Percentiles rank a stretch among this genome's conserved stretches.
phyloP scores from a whole-genome alignment of 2,888 invertebrate genomes.

The Acanthosepion lycidas region DNA sequence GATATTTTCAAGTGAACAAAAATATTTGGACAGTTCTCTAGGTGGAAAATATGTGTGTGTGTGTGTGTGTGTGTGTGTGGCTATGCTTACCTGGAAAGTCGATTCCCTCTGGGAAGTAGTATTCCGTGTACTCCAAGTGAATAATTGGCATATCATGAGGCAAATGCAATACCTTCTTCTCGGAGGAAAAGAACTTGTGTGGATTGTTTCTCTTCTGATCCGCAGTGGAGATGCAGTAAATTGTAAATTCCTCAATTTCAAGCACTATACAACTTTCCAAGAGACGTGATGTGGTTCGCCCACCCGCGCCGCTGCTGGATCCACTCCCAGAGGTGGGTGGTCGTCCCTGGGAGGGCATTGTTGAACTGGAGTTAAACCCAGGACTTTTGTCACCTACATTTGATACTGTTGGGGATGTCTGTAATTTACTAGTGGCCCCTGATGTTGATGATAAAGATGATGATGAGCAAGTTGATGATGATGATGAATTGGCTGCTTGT shows the following conservation, averaged over 20 bases:
- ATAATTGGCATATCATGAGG: constrained; percentile 92
- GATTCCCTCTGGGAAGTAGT: constrained; percentile 86
- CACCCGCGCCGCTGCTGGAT: constrained; percentile 45
- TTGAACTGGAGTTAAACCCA: constrained; percentile 47
- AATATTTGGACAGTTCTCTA: not conserved
- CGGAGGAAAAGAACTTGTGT: constrained; percentile 83
- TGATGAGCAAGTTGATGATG: not conserved
- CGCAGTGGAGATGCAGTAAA: constrained; percentile 86
- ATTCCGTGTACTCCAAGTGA: constrained; percentile 97
- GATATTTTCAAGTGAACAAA: not conserved
- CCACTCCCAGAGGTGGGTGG: constrained; percentile 52
- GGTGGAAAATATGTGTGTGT: not conserved
- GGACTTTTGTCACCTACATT: constrained; percentile 48
- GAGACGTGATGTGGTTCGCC: constrained; percentile 75
- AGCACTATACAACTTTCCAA: constrained; percentile 94
- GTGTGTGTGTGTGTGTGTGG: not conserved
- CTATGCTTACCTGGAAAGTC: constrained; percentile 71
- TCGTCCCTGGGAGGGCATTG: constrained; percentile 51
- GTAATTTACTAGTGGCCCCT: constrained; percentile 2
- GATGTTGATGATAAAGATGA: not conserved
- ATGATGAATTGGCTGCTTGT: not conserved
- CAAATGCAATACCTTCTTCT: constrained; percentile 83
- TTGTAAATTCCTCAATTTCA: constrained; percentile 91
- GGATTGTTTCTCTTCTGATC: constrained; percentile 78
- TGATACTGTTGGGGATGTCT: constrained; percentile 47